Evolutionary conservation across 2,888 invertebrate species (phyloP).

Genomic region (Chaetogeoica ovagalla): DNA sequence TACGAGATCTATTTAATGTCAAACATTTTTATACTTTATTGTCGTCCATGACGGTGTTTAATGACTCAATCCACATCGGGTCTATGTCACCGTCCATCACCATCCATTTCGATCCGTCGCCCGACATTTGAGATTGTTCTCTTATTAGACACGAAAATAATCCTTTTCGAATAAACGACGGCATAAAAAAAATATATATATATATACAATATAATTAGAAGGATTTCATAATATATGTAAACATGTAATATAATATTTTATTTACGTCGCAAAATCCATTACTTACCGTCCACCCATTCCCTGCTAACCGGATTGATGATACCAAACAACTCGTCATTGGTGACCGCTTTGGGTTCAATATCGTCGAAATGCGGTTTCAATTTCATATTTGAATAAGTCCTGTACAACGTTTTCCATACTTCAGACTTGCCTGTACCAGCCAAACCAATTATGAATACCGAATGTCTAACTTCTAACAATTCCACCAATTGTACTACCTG

Average conservation of each 20-base stretch:
- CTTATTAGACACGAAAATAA: slow-evolving; percentile 90
- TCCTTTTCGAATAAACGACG: slow-evolving; percentile 62
- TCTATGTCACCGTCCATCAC: slow-evolving; percentile 95
- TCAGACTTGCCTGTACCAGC: slow-evolving; percentile 91
- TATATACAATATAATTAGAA: not conserved
- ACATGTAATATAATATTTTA: too few species aligned
- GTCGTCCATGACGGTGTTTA: slow-evolving; percentile 96
- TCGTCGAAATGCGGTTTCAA: slow-evolving; percentile 83
- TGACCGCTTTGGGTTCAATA: slow-evolving; percentile 92
- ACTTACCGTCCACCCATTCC: slow-evolving; percentile 82
- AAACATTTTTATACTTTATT: slow-evolving; percentile 70
- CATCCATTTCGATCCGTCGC: slow-evolving; percentile 90
- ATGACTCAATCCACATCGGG: slow-evolving; percentile 97
- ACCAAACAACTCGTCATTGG: slow-evolving; percentile 93
- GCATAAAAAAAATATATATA: too few species aligned
- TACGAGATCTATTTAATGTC: too few species aligned
- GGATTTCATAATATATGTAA: too few species aligned
- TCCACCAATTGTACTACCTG: slow-evolving; percentile 90
- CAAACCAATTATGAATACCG: slow-evolving; percentile 83
- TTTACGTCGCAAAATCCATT: too few species aligned
- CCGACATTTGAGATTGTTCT: slow-evolving; percentile 86
- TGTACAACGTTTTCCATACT: slow-evolving; percentile 88
- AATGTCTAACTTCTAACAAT: slow-evolving; percentile 89
- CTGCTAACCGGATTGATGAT: slow-evolving; percentile 90
- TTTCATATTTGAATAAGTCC: slow-evolving; percentile 80